Percentiles rank a stretch among this genome's conserved stretches.
Conservation (phyloP, 2,888 invertebrate genomes). For the Cryptosula pallasiana region DNA sequence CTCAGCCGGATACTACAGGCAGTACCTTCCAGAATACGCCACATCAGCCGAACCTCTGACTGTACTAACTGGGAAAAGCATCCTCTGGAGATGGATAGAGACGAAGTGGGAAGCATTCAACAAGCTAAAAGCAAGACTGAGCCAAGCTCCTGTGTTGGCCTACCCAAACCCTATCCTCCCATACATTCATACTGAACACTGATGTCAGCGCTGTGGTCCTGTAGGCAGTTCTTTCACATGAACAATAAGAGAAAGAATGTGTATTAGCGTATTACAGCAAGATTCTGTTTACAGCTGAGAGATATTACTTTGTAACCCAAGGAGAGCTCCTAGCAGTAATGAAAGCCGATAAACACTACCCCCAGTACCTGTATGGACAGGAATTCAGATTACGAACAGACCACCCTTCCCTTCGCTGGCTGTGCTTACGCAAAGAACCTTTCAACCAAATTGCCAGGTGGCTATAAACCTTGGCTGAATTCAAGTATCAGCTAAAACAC, state of each 20-base stretch:
- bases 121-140: too few relatives aligned
- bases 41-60: conserved; percentile 5
- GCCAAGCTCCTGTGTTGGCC: background rate
- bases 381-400: too few relatives aligned
- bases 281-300: too few relatives aligned
- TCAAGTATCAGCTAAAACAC: too few relatives aligned
- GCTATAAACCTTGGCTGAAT: background rate
- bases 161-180: background rate
- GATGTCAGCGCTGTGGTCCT: too few relatives aligned
- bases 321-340: too few relatives aligned
- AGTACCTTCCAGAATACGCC: conserved; percentile 23
- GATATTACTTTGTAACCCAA: too few relatives aligned
- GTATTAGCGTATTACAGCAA: background rate
- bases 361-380: too few relatives aligned
- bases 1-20: background rate
- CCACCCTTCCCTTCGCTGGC: background rate
- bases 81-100: background rate
- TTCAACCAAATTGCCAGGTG: background rate
- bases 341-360: too few relatives aligned
- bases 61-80: conserved; percentile 16
- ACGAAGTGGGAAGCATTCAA: background rate
- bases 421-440: background rate
- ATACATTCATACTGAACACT: too few relatives aligned
- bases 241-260: background rate
- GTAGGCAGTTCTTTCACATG: conserved; percentile 1